Base-by-base conservation (phyloP, 2,797 vertebrate genomes). In the Crenuchus spilurus region DNA sequence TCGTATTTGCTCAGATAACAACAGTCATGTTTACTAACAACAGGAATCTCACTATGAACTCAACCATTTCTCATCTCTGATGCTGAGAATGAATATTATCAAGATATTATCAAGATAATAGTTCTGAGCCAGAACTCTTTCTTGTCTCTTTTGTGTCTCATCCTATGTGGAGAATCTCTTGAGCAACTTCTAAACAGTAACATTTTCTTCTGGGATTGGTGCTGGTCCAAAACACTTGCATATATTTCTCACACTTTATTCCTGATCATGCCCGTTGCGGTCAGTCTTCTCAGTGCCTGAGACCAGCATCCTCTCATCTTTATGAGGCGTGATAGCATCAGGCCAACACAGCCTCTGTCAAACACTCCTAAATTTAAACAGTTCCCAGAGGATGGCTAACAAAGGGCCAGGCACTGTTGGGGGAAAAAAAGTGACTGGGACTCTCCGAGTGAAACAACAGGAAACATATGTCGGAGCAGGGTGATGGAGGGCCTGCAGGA, bases 301-400 rank as follows among this genome's bases (percentile, higher is more conserved):
- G 10, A 61, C 46, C 51, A 54, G 8, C 9, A 11, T 28, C 24
- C 51, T 5, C 1, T 37, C n/a, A n/a, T n/a, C 39, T 69, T 73
- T 70, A 39, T 49, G 41, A 63, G 49, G 26, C 70, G 42, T 65
- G 54, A 76, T 63, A 67, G 61, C 69, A 76, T 76, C 51, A 57
- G n/a, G 28, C 49, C 35, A 37, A 41, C 48, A 72, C 82, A 71
- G 65, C 55, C 74, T 82, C 79, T 85, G 79, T 74, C 67, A 83
- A 84, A 87, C 80, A 86, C 78, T 78, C 87, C 88, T 90, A 93
- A 90, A 91, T 91, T 88, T 92, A 92, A 91, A 88, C 84, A 82
- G 82, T 89, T 92, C 93, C 89, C 90, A 93, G 87, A 84, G 88
- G 86, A 82, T 80, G 85, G 90, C 91, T 90, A 94, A 94, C 92